Evolutionary conservation across 2,113 vertebrate genomes (phyloP).

Genomic region (Pteropus alecto): DNA sequence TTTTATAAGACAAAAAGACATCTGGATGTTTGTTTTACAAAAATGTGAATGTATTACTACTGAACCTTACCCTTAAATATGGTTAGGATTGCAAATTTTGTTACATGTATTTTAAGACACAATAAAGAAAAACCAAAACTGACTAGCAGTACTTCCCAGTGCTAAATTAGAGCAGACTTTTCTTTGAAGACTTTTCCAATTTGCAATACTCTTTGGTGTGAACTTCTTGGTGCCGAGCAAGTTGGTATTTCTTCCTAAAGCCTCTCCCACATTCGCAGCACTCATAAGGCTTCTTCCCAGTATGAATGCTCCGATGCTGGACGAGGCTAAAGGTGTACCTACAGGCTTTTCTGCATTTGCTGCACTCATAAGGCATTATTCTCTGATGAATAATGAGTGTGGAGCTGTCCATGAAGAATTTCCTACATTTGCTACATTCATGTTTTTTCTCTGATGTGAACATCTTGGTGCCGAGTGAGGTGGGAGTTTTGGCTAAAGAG

Average conservation of each 20-base stretch:
- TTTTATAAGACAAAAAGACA: background rate
- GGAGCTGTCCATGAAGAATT: background rate
- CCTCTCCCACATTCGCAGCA: background rate
- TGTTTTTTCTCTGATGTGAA: background rate
- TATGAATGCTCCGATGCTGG: background rate
- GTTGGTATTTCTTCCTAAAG: background rate
- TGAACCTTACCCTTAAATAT: background rate
- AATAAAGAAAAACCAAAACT: background rate
- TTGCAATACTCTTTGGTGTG: background rate
- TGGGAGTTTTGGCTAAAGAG: background rate
- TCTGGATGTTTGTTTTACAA: background rate
- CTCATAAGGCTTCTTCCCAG: background rate
- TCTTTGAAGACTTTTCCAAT: background rate
- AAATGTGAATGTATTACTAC: background rate
- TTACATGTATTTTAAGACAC: background rate
- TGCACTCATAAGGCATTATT: background rate
- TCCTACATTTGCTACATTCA: background rate
- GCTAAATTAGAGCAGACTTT: background rate
- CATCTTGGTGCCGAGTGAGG: background rate
- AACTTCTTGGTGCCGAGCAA: background rate
- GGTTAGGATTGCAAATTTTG: background rate
- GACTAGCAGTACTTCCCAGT: background rate
- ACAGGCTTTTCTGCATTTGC: background rate
- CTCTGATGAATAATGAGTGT: background rate
- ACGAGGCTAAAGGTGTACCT: background rate